Conservation (phyloP, 2,797 vertebrate species). For the Phyllotis vaccarum region DNA sequence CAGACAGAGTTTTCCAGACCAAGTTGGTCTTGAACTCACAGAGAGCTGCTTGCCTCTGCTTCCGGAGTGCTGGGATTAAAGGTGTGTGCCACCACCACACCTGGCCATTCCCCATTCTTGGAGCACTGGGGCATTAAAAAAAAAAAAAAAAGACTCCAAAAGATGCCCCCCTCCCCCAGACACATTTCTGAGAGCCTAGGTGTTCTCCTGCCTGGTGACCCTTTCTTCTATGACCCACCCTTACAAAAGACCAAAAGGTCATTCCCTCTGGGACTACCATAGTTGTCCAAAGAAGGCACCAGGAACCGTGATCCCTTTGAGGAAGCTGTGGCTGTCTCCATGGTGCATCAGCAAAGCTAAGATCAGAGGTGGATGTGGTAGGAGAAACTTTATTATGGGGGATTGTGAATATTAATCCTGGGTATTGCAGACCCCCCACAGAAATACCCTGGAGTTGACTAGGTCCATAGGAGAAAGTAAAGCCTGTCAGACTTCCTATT, state of each 20-base stretch:
- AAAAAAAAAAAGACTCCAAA: neutral
- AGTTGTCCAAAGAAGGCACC: neutral
- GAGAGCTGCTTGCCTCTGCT: no score
- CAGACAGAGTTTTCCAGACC: no score
- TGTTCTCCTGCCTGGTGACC: neutral
- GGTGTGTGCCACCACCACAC: no score
- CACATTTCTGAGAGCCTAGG: fast-evolving
- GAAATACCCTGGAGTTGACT: fast-evolving
- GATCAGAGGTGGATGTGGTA: neutral
- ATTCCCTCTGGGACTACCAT: neutral
- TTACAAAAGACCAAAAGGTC: neutral
- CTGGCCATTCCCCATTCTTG: no score
- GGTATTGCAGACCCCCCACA: neutral
- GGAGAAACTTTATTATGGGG: neutral
- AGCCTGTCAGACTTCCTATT: neutral
- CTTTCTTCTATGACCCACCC: neutral
- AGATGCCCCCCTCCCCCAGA: no score
- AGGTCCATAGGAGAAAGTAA: neutral
- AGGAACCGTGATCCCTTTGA: neutral
- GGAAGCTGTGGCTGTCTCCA: neutral
- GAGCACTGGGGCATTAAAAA: neutral
- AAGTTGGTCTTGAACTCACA: no score
- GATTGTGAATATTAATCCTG: neutral
- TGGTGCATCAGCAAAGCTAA: neutral
- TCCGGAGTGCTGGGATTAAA: no score